phyloP scores from a whole-genome alignment of 37 sponge, comb jelly and placozoan species.

The Aplysina aerophoba region DNA sequence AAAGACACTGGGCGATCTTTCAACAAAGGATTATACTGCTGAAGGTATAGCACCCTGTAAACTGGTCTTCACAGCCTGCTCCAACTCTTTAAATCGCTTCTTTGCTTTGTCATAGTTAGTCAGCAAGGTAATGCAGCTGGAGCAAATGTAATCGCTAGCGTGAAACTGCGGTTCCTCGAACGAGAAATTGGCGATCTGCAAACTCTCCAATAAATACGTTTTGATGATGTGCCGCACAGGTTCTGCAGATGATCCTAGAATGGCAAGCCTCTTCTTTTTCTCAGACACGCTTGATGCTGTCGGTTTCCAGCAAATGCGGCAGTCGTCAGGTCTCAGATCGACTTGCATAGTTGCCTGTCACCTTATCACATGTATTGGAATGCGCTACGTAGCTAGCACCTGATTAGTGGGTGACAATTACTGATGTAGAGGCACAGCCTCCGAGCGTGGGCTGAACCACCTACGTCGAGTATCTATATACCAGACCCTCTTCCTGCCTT shows the following conservation, averaged over 20 bases:
- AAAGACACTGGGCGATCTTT: background rate
- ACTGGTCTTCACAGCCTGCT: slow-evolving; percentile 18
- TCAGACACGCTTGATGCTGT: slow-evolving; percentile 24
- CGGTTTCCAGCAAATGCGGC: slow-evolving; percentile 23
- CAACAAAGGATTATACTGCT: slow-evolving; percentile 2
- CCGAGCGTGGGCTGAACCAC: too few relatives aligned
- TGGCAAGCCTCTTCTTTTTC: slow-evolving; percentile 1
- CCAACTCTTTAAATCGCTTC: slow-evolving; percentile 22
- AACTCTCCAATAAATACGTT: slow-evolving; percentile 1
- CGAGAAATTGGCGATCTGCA: slow-evolving; percentile 25
- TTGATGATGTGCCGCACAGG: slow-evolving; percentile 8
- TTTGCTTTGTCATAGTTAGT: slow-evolving; percentile 23
- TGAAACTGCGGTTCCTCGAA: slow-evolving; percentile 21
- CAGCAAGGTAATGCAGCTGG: slow-evolving; percentile 20
- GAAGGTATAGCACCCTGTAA: slow-evolving; percentile 5
- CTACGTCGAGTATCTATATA: too few relatives aligned
- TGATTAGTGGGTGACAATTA: too few relatives aligned
- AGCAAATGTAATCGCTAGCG: slow-evolving; percentile 22
- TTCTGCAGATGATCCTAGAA: slow-evolving; percentile 20
- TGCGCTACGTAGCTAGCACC: too few relatives aligned
- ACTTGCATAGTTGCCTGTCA: slow-evolving; percentile 20
- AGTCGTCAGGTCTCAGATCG: slow-evolving; percentile 24
- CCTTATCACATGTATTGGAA: too few relatives aligned
- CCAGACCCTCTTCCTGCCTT: too few relatives aligned
- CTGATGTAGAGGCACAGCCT: too few relatives aligned